Percentiles rank a stretch among this genome's conserved stretches.
phyloP scores from a whole-genome alignment of 2,113 vertebrate species.

The Muntiacus reevesi region DNA sequence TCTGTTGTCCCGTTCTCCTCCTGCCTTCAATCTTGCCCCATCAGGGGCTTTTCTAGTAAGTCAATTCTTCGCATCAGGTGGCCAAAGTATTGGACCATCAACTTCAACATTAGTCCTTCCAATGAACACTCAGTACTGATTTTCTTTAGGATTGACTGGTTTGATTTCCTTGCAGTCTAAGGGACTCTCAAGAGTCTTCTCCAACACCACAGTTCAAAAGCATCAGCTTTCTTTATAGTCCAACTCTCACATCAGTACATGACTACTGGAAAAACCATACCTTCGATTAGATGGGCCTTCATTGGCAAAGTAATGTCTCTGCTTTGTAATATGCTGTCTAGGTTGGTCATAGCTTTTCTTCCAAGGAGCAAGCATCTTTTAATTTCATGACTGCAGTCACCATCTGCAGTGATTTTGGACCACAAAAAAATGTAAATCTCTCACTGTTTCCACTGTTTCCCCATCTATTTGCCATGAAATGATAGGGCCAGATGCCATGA shows the following conservation, averaged over 20 bases:
- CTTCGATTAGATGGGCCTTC: neutral
- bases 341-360: neutral
- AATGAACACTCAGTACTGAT: neutral
- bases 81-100: neutral
- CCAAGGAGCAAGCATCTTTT: neutral
- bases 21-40: neutral
- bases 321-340: neutral
- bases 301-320: neutral
- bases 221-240: neutral
- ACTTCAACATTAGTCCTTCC: neutral
- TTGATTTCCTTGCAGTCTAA: neutral
- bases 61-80: neutral
- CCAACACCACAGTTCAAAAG: neutral
- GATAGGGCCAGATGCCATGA: neutral
- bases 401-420: neutral
- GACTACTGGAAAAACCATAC: neutral
- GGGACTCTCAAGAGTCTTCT: neutral
- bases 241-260: neutral
- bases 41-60: neutral
- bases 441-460: neutral
- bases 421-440: neutral
- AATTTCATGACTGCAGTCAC: neutral
- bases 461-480: neutral
- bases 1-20: neutral
- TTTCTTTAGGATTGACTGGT: neutral